Base-by-base conservation (phyloP, 1,140 invertebrate species). In the Magallana gigas region DNA sequence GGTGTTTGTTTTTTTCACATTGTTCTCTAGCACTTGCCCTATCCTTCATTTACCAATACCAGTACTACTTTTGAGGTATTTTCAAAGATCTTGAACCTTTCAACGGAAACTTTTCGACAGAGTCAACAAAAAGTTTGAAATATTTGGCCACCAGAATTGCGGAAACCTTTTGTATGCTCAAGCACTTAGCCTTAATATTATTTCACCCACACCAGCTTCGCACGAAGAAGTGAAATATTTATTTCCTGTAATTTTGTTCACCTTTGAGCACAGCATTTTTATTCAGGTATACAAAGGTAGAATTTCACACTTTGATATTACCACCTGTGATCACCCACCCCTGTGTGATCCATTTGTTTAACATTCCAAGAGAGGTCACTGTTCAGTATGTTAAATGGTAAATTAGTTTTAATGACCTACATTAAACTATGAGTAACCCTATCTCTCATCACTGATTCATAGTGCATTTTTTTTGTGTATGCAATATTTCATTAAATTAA, bases 221-320 rank as follows among this genome's bases (percentile, higher is more conserved):
- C 68, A 76, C 23, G 68, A 76, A 76, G 68, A 76, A 29, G 68
- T 11, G 12, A 76, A 76, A 76, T 76, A 76, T 76, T 76, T 71
- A 23, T 12, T 36, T 76, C 60, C 60, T 18, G 18, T 64, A 64
- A 64, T 64, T 64, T 18, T 6, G 60, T 16, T 64, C 36, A 48
- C 36, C 36, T 48, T 5, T n/a, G 11, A 64, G 8, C 60, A 64
- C 60, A 16, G 60, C 14, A 2, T 16, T 64, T 64, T 64, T 64
- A 64, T 16, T 64, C 6, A 18, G 60, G 16, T 64, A 64, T n/a
- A 29, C 68, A 76, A 29, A 12, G 11, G n/a, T 12, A 62, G 60
- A 62, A 62, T 6, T 62, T 62, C 60, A 76, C 68, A 76, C 29
- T 29, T 23, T 11, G 4, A 6, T 8, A 18, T 29, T 76, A 18